phyloP scores from a whole-genome alignment of 2,797 vertebrate genomes.

The Argentina silus region DNA sequence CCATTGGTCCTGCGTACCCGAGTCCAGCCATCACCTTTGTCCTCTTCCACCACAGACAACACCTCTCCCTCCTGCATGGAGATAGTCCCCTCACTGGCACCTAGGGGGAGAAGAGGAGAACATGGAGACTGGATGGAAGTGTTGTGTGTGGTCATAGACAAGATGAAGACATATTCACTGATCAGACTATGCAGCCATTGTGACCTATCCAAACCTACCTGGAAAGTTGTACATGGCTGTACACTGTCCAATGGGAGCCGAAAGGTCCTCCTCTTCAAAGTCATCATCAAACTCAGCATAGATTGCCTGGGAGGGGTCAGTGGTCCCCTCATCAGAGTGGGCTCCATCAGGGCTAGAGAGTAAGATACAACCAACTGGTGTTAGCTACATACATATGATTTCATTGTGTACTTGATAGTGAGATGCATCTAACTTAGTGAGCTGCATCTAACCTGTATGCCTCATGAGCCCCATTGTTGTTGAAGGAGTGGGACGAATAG shows the following conservation, averaged over 20 bases:
- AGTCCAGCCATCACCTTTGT: slow-evolving; percentile 93
- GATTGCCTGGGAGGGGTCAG: slow-evolving; percentile 83
- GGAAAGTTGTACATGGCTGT: slow-evolving; percentile 90
- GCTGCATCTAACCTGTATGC: slow-evolving; percentile 76
- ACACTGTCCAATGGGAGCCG: slow-evolving; percentile 84
- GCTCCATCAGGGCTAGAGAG: slow-evolving; percentile 79
- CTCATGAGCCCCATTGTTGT: slow-evolving; percentile 82
- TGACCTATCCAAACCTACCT: slow-evolving; percentile 66
- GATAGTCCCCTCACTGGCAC: slow-evolving; percentile 90
- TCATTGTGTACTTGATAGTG: neutral
- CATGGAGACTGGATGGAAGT: too few species aligned
- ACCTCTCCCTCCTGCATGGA: slow-evolving; percentile 88
- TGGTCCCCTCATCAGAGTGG: slow-evolving; percentile 79
- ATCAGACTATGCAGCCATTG: neutral
- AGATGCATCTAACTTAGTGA: neutral
- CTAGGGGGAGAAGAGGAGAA: slow-evolving; percentile 55
- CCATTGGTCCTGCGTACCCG: slow-evolving; percentile 85
- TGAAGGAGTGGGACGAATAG: slow-evolving; percentile 76
- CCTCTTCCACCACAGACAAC: slow-evolving; percentile 87
- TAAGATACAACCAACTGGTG: slow-evolving; percentile 4
- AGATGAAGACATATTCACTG: neutral
- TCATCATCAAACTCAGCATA: slow-evolving; percentile 92
- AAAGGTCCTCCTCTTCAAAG: slow-evolving; percentile 86
- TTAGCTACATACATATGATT: neutral
- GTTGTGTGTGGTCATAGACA: too few species aligned